Conservation (phyloP, 2,113 vertebrate species). For the Dascyllus trimaculatus region DNA sequence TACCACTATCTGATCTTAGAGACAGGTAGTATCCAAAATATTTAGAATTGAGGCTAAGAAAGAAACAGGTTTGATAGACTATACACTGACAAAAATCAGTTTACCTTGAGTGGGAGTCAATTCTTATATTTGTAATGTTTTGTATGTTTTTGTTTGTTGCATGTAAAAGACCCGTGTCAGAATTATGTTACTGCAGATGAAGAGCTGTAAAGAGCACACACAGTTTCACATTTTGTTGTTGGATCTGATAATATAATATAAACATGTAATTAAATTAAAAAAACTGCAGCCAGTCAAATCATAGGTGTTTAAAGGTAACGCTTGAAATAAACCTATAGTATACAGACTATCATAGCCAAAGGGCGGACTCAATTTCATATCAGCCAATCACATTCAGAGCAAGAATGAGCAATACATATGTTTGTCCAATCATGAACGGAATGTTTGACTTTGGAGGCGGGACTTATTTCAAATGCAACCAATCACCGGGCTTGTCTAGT, state of each 20-base stretch:
- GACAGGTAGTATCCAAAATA: too few species aligned
- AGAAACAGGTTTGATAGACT: too few species aligned
- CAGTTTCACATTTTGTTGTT: background rate
- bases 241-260: background rate
- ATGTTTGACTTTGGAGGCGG: constrained; percentile 1
- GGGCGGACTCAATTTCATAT: background rate
- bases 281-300: background rate
- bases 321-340: constrained; percentile 1
- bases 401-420: rapidly evolving
- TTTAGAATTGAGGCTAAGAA: too few species aligned
- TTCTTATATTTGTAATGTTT: too few species aligned
- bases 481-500: constrained; percentile 39
- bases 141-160: too few species aligned
- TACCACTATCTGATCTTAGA: too few species aligned
- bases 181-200: too few species aligned
- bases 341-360: background rate
- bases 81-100: background rate
- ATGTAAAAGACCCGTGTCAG: too few species aligned
- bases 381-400: constrained; percentile 35
- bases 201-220: too few species aligned
- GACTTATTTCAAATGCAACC: constrained; percentile 63
- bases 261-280: too few species aligned
- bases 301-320: background rate
- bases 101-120: too few species aligned
- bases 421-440: constrained; percentile 37